Base-by-base conservation (phyloP, 2,888 invertebrate genomes). In the Harpalus rubripes region DNA sequence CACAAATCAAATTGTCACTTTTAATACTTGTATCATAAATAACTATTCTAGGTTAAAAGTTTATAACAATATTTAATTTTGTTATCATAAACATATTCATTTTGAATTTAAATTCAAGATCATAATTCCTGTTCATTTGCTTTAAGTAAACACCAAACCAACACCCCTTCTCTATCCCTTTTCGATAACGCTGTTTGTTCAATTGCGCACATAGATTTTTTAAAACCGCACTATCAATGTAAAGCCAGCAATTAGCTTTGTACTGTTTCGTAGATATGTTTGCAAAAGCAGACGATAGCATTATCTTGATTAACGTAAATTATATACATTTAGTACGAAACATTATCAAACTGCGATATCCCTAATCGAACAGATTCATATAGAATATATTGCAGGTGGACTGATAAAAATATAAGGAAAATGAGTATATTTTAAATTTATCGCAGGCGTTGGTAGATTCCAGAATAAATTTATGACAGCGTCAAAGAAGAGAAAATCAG, bases 241-340 rank as follows among this genome's bases (percentile, higher is more conserved):
- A 74, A 32, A 72, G 72, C 65, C 72, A 15, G 58, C 72, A 83
- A 83, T 83, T 83, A 83, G 41, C 63, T 58, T 15, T 82, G 56
- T 72, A 72, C 22, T 41, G 16, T 18, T 15, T 68, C 44, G 52
- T 44, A 68, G 68, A 68, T 74, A 16, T 84, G 78, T 84, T 84
- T 78, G 32, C 83, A 32, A 84, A 84, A 78, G 61, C 56, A 32
- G 16, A 74, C 12, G 83, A 84, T 84, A 84, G 41, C 78, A 78
- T 78, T 84, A 84, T 76, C 84, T 78, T 78, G 84, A 84, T 84
- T 84, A 78, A 76, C 56, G 76, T 61, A 84, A 84, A 84, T 84
- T 84, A 84, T 80, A 59, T 80, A 80, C 41, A 80, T 65, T 81
- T 81, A 63, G 68, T 68, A 18, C n/a, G 56, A 80, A 80, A 7